Evolutionary conservation across 2,113 vertebrate genomes (phyloP).

Genomic region (Callocephalon fimbriatum): DNA sequence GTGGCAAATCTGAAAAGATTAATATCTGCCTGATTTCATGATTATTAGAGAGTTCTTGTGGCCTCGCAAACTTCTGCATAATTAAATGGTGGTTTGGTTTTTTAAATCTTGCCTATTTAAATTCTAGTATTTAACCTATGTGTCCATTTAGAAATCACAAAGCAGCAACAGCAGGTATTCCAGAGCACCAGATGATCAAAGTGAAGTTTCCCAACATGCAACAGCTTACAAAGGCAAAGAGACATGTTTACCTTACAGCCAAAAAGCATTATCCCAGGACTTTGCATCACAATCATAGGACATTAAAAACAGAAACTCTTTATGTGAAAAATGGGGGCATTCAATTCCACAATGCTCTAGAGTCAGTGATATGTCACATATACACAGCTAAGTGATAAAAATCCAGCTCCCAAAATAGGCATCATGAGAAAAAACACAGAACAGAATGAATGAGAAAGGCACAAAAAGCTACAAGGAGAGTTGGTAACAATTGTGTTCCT

Average conservation of each 20-base stretch:
- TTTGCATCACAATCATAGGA: slow-evolving; percentile 80
- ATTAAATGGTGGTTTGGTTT: slow-evolving; percentile 63
- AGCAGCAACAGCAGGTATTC: slow-evolving; percentile 88
- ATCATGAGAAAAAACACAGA: not conserved
- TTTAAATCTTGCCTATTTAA: slow-evolving; percentile 68
- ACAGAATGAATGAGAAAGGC: slow-evolving; percentile 15
- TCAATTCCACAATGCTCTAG: slow-evolving; percentile 76
- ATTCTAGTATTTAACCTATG: slow-evolving; percentile 73
- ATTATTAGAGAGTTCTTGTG: slow-evolving; percentile 84
- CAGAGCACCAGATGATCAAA: slow-evolving; percentile 85
- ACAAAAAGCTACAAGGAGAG: slow-evolving; percentile 2
- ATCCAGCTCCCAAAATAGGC: slow-evolving; percentile 47
- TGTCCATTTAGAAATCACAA: slow-evolving; percentile 86
- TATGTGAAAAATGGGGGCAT: slow-evolving; percentile 88
- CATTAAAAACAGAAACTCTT: slow-evolving; percentile 78
- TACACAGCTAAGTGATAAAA: slow-evolving; percentile 41
- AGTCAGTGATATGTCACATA: slow-evolving; percentile 79
- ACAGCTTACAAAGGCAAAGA: slow-evolving; percentile 86
- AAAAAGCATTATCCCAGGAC: slow-evolving; percentile 82
- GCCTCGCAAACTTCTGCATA: slow-evolving; percentile 83
- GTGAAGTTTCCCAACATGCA: slow-evolving; percentile 87
- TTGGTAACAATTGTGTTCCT: not conserved
- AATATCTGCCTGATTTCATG: slow-evolving; percentile 73
- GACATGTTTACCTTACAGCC: slow-evolving; percentile 85
- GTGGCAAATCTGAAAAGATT: slow-evolving; percentile 77